Base-by-base conservation (phyloP, 2,888 invertebrate species). In the Girardia tigrina region DNA sequence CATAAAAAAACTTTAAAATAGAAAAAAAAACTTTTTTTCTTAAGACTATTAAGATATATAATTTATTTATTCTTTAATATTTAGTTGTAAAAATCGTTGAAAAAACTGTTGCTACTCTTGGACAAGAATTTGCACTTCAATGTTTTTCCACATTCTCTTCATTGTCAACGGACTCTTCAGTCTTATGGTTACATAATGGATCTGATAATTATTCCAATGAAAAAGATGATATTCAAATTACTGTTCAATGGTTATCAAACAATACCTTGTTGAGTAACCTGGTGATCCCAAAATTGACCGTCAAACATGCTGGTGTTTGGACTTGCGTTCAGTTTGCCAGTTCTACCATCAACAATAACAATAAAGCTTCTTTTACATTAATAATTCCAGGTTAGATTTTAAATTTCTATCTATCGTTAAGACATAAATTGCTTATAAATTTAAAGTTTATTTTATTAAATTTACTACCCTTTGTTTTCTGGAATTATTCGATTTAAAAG, bases 111-210 rank as follows among this genome's bases (percentile, higher is more conserved):
- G 20, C 56, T 20, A 16, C n/a, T 56, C 56, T 56, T 56, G 56
- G n/a, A 12, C 8, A 56, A 56, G 56, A 56, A 56, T 56, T 56
- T n/a, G 4, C n/a, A 56, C 56, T 56, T 56, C 56, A n/a, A 56
- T 56, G 56, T 56, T 4, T 56, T 8, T 12, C 56, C 4, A 56
- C 56, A 8, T 56, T 56, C 23, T 56, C 56, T 20, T 8, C 56
- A 56, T 6, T 56, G 6, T 20, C 56, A 4, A 12, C 56, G 23
- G 56, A 56, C 23, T 56, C 56, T 4, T 56, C 56, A 56, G 56
- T 56, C 4, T 56, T 56, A 56, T 56, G 56, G 56, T 12, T 56
- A n/a, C 56, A 56, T 56, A 56, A 56, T 56, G 56, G n/a, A 20
- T 56, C 56, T 8, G n/a, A 56, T n/a, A 56, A 56, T n/a, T 56